These are phyloP conservation scores for Amazona finschi DNA, from an alignment of 2,797 vertebrate species.

Conservation along the genomic window DNA sequence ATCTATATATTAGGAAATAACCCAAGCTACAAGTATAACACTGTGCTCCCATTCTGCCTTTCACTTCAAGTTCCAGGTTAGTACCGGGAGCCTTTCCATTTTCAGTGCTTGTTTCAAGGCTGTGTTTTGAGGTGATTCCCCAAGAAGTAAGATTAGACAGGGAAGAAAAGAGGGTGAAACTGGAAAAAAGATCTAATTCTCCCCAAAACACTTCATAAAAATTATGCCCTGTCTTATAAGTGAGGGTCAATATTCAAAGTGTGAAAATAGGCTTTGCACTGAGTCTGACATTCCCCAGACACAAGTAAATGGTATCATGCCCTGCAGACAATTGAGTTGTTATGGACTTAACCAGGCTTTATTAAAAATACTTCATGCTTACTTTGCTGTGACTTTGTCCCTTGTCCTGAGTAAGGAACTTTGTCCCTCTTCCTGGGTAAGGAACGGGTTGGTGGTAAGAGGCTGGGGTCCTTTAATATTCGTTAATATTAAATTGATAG, in stretches of 20 bases:
- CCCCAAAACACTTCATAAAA: background rate
- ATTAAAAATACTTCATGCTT: slow-evolving; percentile 18
- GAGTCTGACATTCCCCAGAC: background rate
- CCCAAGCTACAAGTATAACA: background rate
- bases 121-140: background rate
- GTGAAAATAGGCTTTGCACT: background rate
- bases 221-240: background rate
- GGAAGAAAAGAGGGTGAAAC: background rate
- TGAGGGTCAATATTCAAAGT: background rate
- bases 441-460: background rate
- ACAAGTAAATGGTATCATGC: background rate
- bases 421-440: slow-evolving; percentile 5
- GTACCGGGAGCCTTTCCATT: background rate
- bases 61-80: background rate
- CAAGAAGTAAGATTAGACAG: background rate
- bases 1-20: background rate
- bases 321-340: background rate
- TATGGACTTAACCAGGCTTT: background rate
- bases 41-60: background rate
- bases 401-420: too few relatives aligned
- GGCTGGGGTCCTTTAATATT: background rate
- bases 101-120: background rate
- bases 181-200: background rate
- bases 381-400: background rate
- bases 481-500: slow-evolving; percentile 39